These are phyloP conservation scores for Azorinus chamasolen DNA, from an alignment of 2,888 invertebrate species.

Conservation along the genomic window DNA sequence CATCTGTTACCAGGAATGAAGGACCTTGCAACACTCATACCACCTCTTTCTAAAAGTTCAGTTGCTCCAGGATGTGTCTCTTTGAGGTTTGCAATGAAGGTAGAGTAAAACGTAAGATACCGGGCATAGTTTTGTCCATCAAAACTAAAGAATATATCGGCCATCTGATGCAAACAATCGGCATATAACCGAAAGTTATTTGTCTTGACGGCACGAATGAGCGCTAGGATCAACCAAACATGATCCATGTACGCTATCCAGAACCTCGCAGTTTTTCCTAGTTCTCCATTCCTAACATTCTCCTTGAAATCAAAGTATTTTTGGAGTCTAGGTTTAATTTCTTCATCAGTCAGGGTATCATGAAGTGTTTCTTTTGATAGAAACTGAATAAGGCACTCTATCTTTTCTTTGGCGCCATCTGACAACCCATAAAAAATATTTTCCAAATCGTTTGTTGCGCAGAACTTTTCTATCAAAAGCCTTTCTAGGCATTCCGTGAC, in stretches of 20 bases:
- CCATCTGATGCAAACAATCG: constrained; percentile 7
- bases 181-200: not conserved
- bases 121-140: too few species aligned
- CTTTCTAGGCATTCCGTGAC: not conserved
- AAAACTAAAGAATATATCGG: constrained; percentile 1
- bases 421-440: too few species aligned
- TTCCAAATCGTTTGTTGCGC: too few species aligned
- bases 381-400: not conserved
- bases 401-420: too few species aligned
- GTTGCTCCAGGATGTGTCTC: constrained; percentile 60
- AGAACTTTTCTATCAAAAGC: not conserved
- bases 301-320: not conserved
- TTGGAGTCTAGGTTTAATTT: not conserved
- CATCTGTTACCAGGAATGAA: constrained; percentile 64
- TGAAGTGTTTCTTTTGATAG: not conserved
- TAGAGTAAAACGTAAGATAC: too few species aligned
- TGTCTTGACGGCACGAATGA: not conserved
- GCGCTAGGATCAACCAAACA: not conserved
- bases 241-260: not conserved
- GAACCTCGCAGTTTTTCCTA: constrained; percentile 3
- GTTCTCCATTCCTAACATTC: not conserved
- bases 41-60: constrained; percentile 49
- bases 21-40: constrained; percentile 63
- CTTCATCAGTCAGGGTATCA: too few species aligned
- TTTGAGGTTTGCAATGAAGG: too few species aligned